A percentile compares a stretch with the other conserved stretches of the same genome.
These are phyloP conservation scores for Pseudomyrmex gracilis DNA, from an alignment of 1,140 invertebrate genomes.

Conservation along the genomic window DNA sequence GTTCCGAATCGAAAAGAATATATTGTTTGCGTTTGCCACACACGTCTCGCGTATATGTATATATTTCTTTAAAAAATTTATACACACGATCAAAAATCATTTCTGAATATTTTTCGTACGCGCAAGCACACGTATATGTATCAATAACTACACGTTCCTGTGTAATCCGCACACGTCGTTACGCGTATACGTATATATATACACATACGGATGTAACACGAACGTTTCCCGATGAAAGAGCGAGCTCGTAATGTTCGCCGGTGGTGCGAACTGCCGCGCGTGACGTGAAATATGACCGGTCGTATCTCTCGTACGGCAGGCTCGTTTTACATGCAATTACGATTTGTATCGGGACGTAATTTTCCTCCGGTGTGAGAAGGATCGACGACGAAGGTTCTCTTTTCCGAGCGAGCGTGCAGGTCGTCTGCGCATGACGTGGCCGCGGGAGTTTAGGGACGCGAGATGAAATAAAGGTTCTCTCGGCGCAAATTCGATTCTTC, in stretches of 20 bases:
- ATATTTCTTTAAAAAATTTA: background rate
- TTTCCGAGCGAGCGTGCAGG: constrained; percentile 52
- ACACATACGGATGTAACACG: background rate
- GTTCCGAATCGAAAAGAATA: background rate
- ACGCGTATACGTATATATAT: background rate
- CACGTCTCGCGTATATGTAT: background rate
- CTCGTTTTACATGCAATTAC: constrained; percentile 77
- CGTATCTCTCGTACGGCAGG: constrained; percentile 65
- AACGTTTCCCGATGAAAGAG: constrained; percentile 14
- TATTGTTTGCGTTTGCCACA: too few species aligned
- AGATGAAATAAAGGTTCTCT: constrained; percentile 78
- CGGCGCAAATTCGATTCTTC: constrained; percentile 72
- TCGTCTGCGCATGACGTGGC: constrained; percentile 65
- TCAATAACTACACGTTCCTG: background rate
- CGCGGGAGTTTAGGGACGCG: constrained; percentile 74
- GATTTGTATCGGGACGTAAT: constrained; percentile 78
- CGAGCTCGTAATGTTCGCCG: constrained; percentile 39
- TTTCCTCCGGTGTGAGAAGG: constrained; percentile 47
- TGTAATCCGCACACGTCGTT: background rate
- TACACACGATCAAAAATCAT: background rate
- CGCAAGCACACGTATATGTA: background rate
- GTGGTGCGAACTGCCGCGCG: constrained; percentile 57
- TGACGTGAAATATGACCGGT: constrained; percentile 61
- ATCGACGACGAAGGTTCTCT: constrained; percentile 24
- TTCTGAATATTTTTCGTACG: background rate